Percentiles rank a stretch among this genome's conserved stretches.
Evolutionary conservation across 2,888 invertebrate species (phyloP).

Genomic region (Perithous albicinctus): DNA sequence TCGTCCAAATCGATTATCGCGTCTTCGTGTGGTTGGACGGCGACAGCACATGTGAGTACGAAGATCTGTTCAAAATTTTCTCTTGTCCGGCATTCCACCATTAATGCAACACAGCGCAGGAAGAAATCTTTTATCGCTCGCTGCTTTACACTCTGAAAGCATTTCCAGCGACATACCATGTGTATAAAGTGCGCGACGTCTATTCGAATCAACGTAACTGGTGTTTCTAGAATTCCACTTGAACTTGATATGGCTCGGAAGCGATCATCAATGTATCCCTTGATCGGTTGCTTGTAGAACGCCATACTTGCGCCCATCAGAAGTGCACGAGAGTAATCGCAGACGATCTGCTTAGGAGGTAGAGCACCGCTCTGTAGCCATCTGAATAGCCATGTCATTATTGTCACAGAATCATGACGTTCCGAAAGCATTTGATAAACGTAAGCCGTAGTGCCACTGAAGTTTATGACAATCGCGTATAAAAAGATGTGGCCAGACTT

Average conservation of each 20-base stretch:
- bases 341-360: too few species aligned
- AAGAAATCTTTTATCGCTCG: conserved; percentile 56
- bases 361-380: too few species aligned
- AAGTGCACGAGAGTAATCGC: too few species aligned
- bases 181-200: conserved; percentile 59
- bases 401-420: conserved; percentile 54
- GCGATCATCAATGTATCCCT: too few species aligned
- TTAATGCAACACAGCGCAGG: conserved; percentile 54
- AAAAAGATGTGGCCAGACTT: conserved; percentile 61
- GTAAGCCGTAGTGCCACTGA: conserved; percentile 44
- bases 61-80: conserved; percentile 46
- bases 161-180: conserved; percentile 54
- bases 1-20: conserved; percentile 5
- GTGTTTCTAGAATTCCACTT: too few species aligned
- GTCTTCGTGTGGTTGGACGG: conserved; percentile 39
- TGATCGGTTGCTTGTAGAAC: too few species aligned
- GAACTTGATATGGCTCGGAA: too few species aligned
- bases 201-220: conserved; percentile 2
- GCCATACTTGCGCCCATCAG: too few species aligned
- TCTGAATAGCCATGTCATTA: conserved; percentile 52
- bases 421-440: conserved; percentile 64
- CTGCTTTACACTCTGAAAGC: conserved; percentile 41
- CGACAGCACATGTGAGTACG: conserved; percentile 44
- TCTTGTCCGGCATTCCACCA: conserved; percentile 30
- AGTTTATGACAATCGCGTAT: conserved; percentile 57